Evolutionary conservation across 1,140 invertebrate genomes (phyloP), one percentile per base, ranked within the genome.

Genomic region (Aphaenogaster floridana): DNA sequence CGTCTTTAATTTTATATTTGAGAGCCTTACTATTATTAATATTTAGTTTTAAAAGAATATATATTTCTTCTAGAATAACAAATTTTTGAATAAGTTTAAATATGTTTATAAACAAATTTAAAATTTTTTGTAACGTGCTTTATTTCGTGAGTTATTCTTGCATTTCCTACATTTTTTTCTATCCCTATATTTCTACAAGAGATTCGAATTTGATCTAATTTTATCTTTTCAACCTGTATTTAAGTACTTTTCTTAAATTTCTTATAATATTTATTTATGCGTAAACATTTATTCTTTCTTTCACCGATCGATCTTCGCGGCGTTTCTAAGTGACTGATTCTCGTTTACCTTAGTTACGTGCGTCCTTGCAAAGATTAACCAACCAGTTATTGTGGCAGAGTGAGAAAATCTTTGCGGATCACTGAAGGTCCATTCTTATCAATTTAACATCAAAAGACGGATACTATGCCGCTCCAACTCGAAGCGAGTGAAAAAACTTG

Each of bases 241-340:
- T 9, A 50, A 52, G 15, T 9, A n/a, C 3, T 28, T 11, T 54
- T 21, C n/a, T 21, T 68, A 42, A 68, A 45, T 45, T 21, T 68
- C 9, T 45, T 63, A 17, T 39, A 17, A 6, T 15, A 15, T 42
- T 13, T 61, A 45, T 54, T 15, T 8, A 36, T n/a, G 8, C 7
- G 5, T 11, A 71, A 72, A 39, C 48, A 59, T 72, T 21, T n/a
- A 17, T 39, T 50, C 17, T 50, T 48, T 69, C 9, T 8, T 34
- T 0, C 34, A 21, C 64, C 5, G 52, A 64, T 86, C 42, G 63
- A 42, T 54, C 11, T 4, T 48, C 36, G 11, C 11, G 5, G 1
- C 52, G 74, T 86, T 86, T 79, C 83, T 21, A 86, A 79, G 83
- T 77, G 54, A 86, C 71, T 66, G 15, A 78, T 28, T 7, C 17